Percentiles rank a stretch among this genome's conserved stretches.
These are phyloP conservation scores for Knipowitschia caucasica DNA, from an alignment of 2,797 vertebrate genomes.

Conservation along the genomic window DNA sequence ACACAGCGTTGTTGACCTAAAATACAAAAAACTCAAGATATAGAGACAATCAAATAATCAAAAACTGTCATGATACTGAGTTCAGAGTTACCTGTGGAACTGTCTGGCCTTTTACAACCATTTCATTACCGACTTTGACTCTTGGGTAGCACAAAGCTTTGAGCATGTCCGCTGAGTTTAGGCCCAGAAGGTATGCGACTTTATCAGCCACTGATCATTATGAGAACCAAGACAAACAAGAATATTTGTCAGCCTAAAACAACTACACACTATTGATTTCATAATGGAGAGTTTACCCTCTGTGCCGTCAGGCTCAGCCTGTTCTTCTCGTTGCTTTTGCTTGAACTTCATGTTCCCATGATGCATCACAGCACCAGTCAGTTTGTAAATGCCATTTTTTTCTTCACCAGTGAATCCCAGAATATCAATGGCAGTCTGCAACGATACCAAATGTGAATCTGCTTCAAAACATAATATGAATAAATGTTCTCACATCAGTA, in stretches of 20 bases:
- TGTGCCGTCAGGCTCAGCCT: constrained; percentile 88
- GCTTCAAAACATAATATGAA: background rate
- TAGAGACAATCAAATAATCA: background rate
- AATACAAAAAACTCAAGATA: background rate
- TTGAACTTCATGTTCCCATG: constrained; percentile 94
- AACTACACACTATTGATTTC: too few species aligned
- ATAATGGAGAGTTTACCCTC: constrained; percentile 69
- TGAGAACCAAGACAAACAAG: background rate
- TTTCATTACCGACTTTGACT: constrained; percentile 90
- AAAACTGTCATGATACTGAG: constrained; percentile 61
- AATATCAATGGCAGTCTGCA: constrained; percentile 85
- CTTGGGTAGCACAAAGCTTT: constrained; percentile 86
- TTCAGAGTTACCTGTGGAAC: constrained; percentile 80
- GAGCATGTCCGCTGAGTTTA: constrained; percentile 88
- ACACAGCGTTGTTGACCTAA: constrained; percentile 77
- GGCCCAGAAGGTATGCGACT: constrained; percentile 83
- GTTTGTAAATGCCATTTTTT: constrained; percentile 86
- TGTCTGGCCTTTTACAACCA: constrained; percentile 89
- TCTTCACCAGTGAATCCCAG: constrained; percentile 89
- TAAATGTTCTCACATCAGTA: constrained; percentile 80
- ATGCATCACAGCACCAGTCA: constrained; percentile 90
- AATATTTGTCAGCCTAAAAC: too few species aligned
- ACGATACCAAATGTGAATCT: background rate
- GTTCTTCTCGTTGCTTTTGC: constrained; percentile 86
- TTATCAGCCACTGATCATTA: constrained; percentile 84